Conservation (phyloP, 2,113 vertebrate genomes). For the Perognathus longimembris region DNA sequence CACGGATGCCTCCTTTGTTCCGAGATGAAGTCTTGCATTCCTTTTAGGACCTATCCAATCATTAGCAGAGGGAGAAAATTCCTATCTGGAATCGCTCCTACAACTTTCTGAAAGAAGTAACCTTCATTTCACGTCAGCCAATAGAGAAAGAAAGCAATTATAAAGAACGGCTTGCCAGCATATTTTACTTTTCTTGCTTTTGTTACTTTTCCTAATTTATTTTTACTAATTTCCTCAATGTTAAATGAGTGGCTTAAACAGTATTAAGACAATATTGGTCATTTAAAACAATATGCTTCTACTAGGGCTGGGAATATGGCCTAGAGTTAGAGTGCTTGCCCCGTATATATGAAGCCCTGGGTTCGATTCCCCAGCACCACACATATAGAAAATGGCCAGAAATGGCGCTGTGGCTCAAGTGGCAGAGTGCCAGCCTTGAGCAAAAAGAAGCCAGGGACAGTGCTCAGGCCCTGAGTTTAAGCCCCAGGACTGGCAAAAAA, state of each 20-base stretch:
- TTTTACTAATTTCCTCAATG: conserved; percentile 17
- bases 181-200: conserved; percentile 33
- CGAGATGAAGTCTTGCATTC: conserved; percentile 57
- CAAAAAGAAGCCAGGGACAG: too few species aligned
- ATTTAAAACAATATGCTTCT: conserved; percentile 48
- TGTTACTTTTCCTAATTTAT: conserved; percentile 22
- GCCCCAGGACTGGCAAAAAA: too few species aligned
- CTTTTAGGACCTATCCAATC: conserved; percentile 52
- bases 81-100: conserved; percentile 50
- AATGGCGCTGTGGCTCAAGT: too few species aligned
- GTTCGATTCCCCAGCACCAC: too few species aligned
- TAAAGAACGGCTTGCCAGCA: neutral
- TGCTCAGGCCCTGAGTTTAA: too few species aligned
- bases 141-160: conserved; percentile 1
- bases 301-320: too few species aligned
- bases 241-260: conserved; percentile 24
- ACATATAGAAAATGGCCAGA: too few species aligned
- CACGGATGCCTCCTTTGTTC: conserved; percentile 64
- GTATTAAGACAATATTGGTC: conserved; percentile 1
- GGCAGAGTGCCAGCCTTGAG: too few species aligned
- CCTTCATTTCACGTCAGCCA: conserved; percentile 25
- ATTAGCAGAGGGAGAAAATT: conserved; percentile 64
- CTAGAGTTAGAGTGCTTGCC: too few species aligned
- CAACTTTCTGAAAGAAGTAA: conserved; percentile 53
- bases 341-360: too few species aligned